Evolutionary conservation across 2,797 vertebrate genomes (phyloP).

Genomic region (Rhinatrema bivittatum): DNA sequence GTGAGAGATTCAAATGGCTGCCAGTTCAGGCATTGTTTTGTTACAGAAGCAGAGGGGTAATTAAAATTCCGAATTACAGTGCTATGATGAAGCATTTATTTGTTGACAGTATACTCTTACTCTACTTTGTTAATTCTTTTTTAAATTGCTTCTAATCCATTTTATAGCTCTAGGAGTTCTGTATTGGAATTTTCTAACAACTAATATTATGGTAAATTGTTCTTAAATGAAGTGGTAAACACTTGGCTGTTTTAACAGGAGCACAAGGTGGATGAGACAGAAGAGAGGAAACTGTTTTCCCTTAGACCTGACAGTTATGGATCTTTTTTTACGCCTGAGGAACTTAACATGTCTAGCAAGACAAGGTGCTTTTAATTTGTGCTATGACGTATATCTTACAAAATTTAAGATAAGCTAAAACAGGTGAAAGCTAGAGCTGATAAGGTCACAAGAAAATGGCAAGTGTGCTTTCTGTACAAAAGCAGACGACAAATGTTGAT

Average conservation of each 20-base stretch:
- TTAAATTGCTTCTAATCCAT: slow-evolving; percentile 74
- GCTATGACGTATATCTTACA: slow-evolving; percentile 24
- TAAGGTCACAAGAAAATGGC: too few species aligned
- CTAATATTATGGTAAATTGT: slow-evolving; percentile 63
- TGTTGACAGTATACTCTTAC: slow-evolving; percentile 78
- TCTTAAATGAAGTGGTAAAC: slow-evolving; percentile 32
- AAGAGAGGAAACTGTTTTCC: slow-evolving; percentile 25
- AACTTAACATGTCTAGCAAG: slow-evolving; percentile 36
- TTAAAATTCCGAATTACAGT: slow-evolving; percentile 77
- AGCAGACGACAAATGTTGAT: too few species aligned
- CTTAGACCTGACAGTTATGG: slow-evolving; percentile 37
- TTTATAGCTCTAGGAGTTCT: slow-evolving; percentile 69
- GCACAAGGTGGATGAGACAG: slow-evolving; percentile 57
- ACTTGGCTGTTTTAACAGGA: slow-evolving; percentile 47
- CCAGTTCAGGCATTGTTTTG: slow-evolving; percentile 81
- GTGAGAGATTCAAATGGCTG: slow-evolving; percentile 80
- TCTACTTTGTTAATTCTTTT: slow-evolving; percentile 78
- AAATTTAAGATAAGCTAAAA: too few species aligned
- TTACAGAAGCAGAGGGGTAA: slow-evolving; percentile 75
- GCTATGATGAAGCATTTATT: slow-evolving; percentile 78
- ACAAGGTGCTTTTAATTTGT: slow-evolving; percentile 24
- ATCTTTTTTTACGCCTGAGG: slow-evolving; percentile 24
- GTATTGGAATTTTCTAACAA: slow-evolving; percentile 70
- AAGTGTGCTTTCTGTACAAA: too few species aligned
- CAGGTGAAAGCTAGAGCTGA: too few species aligned